Evolutionary conservation across 2,797 vertebrate genomes (phyloP), one percentile per base, ranked within the genome.

Genomic region (Craterocephalus amniculus): DNA sequence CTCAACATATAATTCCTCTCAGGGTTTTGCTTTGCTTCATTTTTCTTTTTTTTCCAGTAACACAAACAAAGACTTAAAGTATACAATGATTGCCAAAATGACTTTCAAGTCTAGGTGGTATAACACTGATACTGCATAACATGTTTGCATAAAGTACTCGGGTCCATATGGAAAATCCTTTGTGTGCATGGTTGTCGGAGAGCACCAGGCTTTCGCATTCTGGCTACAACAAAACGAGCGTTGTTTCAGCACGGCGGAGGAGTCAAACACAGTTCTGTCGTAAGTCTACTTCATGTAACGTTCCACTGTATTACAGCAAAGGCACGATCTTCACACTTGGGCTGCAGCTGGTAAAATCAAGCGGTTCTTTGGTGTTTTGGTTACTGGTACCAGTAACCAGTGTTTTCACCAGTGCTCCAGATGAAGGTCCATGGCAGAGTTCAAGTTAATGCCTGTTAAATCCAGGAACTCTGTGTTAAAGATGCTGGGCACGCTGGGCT

Each of bases 391-490:
- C 12, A 63, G 58, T 4, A 10, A 2, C 4, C 4, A 26, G 0
- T 22, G 20, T 31, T 58, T 88, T 96, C 94, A 99, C 98, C 98
- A 99, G 80, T 99, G 97, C 84, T 98, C 97, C 81, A 98, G 91
- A 83, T 97, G 97, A 76, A 99, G 95, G 92, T 99, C 98, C 96
- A 98, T 98, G 80, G 96, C 95, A 77, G 95, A 95, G 92, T 97
- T 99, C 85, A 99, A 90, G 90, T 94, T 97, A 90, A 99, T 97
- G 94, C 99, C 98, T 0, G 96, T 95, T 74, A 97, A 95, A 79
- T 99, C 98, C 77, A 99, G 92, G 91, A 99, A 99, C 89, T 99
- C 98, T 0, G 96, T 95, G 90, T 96, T 98, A 90, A 99, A 99
- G 88, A 99, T 97, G 90, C 95, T 97, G 76, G 96, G 97, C 2